Evolutionary conservation across 1,140 invertebrate species (phyloP).

Genomic region (Macrosteles quadrilineatus): DNA sequence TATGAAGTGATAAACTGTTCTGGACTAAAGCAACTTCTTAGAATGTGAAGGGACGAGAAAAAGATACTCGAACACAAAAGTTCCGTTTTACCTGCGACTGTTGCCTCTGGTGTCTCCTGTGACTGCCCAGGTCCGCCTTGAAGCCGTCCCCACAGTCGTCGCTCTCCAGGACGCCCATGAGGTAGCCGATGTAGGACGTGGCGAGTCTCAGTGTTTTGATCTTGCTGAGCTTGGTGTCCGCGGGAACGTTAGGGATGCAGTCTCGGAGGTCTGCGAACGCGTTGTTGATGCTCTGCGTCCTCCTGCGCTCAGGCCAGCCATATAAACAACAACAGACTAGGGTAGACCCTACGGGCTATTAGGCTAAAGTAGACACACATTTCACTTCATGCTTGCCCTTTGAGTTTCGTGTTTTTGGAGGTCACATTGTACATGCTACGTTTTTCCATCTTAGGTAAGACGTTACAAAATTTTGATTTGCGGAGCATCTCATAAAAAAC

Average conservation of each 20-base stretch:
- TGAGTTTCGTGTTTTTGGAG: no score
- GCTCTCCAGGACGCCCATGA: conserved; percentile 77
- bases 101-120: conserved; percentile 24
- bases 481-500: no score
- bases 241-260: conserved; percentile 94
- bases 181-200: conserved; percentile 88
- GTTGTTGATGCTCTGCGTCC: conserved; percentile 94
- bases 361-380: no score
- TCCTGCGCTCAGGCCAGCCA: conserved; percentile 63
- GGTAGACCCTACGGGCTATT: no score
- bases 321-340: not conserved
- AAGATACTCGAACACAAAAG: no score
- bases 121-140: conserved; percentile 67
- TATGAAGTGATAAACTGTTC: no score
- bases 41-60: no score
- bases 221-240: conserved; percentile 83
- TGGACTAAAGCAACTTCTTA: no score
- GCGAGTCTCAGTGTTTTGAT: conserved; percentile 90
- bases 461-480: no score
- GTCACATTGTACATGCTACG: no score
- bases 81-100: conserved; percentile 7
- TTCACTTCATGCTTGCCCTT: no score
- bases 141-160: conserved; percentile 73
- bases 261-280: conserved; percentile 90
- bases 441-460: no score